These are phyloP conservation scores for Halichoerus grypus DNA, from an alignment of 2,113 vertebrate genomes.

Conservation along the genomic window DNA sequence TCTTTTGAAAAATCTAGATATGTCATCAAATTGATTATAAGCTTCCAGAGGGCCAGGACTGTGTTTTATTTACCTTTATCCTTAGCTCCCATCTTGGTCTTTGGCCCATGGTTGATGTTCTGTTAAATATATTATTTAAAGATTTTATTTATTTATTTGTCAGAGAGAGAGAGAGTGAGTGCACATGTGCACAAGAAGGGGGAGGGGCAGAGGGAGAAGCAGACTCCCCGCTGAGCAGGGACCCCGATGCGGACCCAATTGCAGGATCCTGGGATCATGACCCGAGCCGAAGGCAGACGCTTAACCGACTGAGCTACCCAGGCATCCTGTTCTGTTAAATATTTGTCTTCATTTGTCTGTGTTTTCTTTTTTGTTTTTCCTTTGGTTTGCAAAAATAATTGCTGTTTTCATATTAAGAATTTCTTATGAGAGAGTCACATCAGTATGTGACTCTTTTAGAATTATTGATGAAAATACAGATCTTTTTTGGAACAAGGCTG, in stretches of 20 bases:
- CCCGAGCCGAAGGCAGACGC: not conserved
- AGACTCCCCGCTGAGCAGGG: not conserved
- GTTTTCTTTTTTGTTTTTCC: not conserved
- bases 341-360: not conserved
- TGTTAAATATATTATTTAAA: conserved; percentile 39
- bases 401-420: conserved; percentile 38
- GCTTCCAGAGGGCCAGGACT: not conserved
- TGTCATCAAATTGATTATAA: not conserved
- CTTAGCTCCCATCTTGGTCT: not conserved
- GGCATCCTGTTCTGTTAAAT: conserved; percentile 1
- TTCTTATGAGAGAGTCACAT: conserved; percentile 11
- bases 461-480: conserved; percentile 42
- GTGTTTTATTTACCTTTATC: not conserved
- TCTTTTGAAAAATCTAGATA: conserved; percentile 23
- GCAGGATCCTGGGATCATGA: too few relatives aligned
- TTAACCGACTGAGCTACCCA: not conserved
- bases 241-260: not conserved
- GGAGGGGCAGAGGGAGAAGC: not conserved
- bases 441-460: conserved; percentile 20
- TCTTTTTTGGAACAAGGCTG: conserved; percentile 21
- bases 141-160: not conserved
- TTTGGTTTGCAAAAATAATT: conserved; percentile 43
- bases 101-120: not conserved
- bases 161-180: not conserved
- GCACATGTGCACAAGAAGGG: not conserved